Base-by-base conservation (phyloP, 1,140 invertebrate genomes). In the Oncopodura yosiiana region DNA sequence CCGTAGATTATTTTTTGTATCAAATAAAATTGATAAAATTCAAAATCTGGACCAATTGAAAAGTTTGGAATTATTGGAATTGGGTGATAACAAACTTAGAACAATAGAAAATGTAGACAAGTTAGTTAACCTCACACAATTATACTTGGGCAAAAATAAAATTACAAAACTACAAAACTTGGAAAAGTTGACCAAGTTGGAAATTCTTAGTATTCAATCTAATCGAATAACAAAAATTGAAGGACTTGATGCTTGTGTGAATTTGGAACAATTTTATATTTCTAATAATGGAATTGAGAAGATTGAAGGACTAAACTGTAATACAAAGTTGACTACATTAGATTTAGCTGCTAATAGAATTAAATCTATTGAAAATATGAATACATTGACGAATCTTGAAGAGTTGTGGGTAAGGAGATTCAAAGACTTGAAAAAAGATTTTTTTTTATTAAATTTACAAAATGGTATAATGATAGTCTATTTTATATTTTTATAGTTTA, bases 121-220 rank as follows among this genome's bases (percentile, higher is more conserved):
- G 16, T 69, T 94, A 23, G 73, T 73, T 14, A 82, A 82, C 64
- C 70, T 96, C 19, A 81, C 78, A 18, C 79, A 82, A 65, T 70
- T 95, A 2, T 94, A 83, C 70, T 70, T 99, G 42, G 94, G 94
- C 0, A 98, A 97, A 70, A 99, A 99, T 70, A 98, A 97, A 78
- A 93, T 99, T 49, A 74, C 75, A 0, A 86, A 86, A 73, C 83
- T 99, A 38, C 75, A 92, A 68, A 91, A 94, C 68, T 69, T 99
- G 12, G 82, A 83, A 38, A 74, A 74, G n/a, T 71, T 98, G 18
- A 72, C 73, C 4, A 81, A 84, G 53, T 73, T 99, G 24, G 79
- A 81, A 58, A 78, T 91, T 53, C 70, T 99, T 3, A 94, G 92
- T 69, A 66, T 97, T 37, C 68, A 80, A 74, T 84, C 81, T 60